phyloP scores from a whole-genome alignment of 2,113 vertebrate genomes.

The Romanogobio albipinnatus region DNA sequence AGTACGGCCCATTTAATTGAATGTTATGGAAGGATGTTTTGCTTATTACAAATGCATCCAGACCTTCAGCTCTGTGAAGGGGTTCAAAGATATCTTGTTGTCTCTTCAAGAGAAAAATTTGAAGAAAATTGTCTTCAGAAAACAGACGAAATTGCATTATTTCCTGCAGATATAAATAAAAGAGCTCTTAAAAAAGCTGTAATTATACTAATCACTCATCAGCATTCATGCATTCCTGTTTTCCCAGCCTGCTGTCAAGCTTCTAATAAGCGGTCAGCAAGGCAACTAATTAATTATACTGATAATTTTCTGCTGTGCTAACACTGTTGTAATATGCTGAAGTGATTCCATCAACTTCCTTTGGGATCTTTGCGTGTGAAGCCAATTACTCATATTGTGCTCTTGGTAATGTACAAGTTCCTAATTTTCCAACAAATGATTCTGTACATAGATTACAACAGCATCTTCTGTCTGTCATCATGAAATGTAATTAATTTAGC shows the following conservation, averaged over 20 bases:
- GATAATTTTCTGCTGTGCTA: constrained; percentile 41
- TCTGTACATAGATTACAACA: background rate
- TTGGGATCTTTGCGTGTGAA: background rate
- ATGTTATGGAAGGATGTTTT: background rate
- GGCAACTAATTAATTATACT: constrained; percentile 33
- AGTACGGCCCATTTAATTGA: background rate
- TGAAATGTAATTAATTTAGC: background rate
- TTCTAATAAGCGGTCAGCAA: constrained; percentile 25
- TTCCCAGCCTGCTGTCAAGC: background rate
- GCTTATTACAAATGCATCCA: background rate
- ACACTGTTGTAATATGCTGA: background rate
- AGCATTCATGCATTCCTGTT: constrained; percentile 14
- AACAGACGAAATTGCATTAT: background rate
- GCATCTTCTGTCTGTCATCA: background rate
- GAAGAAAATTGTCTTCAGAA: background rate
- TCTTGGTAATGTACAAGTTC: background rate
- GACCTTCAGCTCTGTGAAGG: background rate
- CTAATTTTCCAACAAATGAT: background rate
- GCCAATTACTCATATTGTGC: background rate
- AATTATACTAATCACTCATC: background rate
- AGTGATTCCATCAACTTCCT: constrained; percentile 25
- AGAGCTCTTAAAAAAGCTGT: background rate
- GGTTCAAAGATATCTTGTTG: background rate
- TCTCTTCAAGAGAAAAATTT: background rate
- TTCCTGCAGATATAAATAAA: background rate